These are phyloP conservation scores for Xiphophorus maculatus DNA, from an alignment of 2,113 vertebrate species.

Conservation along the genomic window DNA sequence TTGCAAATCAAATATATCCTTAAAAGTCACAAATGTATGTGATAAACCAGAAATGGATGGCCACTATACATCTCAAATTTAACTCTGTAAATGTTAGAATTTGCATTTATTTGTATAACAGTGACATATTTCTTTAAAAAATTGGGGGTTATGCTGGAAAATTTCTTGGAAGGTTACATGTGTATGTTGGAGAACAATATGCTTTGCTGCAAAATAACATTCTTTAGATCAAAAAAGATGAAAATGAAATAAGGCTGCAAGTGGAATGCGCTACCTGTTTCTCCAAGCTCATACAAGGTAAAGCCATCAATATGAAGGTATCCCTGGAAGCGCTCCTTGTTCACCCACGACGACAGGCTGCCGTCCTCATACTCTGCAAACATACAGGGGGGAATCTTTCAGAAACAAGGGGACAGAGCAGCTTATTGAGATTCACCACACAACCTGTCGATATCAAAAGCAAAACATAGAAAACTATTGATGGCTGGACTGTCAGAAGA, in stretches of 20 bases:
- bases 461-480: conserved; percentile 27
- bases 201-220: neutral
- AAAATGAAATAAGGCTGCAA: conserved; percentile 4
- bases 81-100: neutral
- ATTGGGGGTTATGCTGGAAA: no score
- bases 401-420: conserved; percentile 28
- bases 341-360: conserved; percentile 92
- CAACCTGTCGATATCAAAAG: conserved; percentile 30
- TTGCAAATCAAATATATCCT: no score
- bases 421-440: conserved; percentile 34
- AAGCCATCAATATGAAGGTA: conserved; percentile 94
- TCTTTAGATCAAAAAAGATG: neutral
- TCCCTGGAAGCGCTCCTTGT: conserved; percentile 92
- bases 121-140: no score
- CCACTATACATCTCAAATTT: neutral
- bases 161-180: no score
- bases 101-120: neutral
- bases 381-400: conserved; percentile 12
- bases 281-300: conserved; percentile 94
- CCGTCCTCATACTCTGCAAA: conserved; percentile 92
- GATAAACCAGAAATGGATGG: no score
- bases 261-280: conserved; percentile 84
- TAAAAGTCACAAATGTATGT: no score
- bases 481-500: conserved; percentile 40
- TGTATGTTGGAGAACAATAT: neutral